Base-by-base conservation (phyloP, 2,113 vertebrate genomes). In the Acrocephalus kingi region DNA sequence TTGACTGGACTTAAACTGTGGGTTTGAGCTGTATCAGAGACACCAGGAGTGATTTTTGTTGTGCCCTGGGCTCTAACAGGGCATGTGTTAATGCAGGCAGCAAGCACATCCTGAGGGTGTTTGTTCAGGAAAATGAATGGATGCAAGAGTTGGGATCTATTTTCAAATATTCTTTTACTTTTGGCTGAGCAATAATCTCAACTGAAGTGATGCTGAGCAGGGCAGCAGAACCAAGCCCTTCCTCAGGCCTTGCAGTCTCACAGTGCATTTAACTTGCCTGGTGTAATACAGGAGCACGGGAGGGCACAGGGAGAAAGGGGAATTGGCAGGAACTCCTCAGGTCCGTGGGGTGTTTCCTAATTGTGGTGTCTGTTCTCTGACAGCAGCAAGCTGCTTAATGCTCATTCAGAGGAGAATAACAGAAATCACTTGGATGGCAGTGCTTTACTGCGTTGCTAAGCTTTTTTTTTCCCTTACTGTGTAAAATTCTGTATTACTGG, bases 101-200 rank as follows among this genome's bases (percentile, higher is more conserved):
- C 81, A 51, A 54, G 19, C 45, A 37, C 58, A 21, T 72, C 73
- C 61, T 21, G 10, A 72, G 41, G 78, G 7, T 43, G 6, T 15
- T 33, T 67, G 48, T 52, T 37, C 85, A 84, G 82, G 61, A 25
- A 41, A 15, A 51, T 15, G 11, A 72, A 46, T 31, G 63, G 66
- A 7, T 25, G 6, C 5, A 0, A 5, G 45, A 83, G 27, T 2
- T 52, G n/a, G 11, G 46, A n/a, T 13, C 55, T 48, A 5, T 62
- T 75, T 87, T 71, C 56, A 54, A n/a, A 43, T 22, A 35, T 2
- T 27, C 10, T 13, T 75, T 63, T 52, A n/a, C 35, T 87, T 89
- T 54, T 55, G 78, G 22, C 78, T 66, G 20, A 90, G 39, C 2
- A 2, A 20, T 37, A 48, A 10, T 39, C 46, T 63, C 39, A 23